Evolutionary conservation across 2,888 invertebrate species (phyloP).

Genomic region (Nemurella pictetii): DNA sequence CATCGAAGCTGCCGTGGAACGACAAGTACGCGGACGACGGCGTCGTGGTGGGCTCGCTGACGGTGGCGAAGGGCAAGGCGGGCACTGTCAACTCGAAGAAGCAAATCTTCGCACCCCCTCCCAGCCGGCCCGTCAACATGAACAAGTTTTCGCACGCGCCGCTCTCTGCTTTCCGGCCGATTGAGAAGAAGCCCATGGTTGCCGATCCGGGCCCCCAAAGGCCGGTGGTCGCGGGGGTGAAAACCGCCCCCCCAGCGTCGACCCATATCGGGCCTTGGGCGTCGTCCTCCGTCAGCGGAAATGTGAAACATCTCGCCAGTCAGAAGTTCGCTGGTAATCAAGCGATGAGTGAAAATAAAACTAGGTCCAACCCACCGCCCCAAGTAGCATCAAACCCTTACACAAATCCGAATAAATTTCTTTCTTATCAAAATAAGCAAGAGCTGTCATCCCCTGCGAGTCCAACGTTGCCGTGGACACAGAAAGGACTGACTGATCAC

Average conservation of each 20-base stretch:
- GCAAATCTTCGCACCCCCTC: slow-evolving; percentile 41
- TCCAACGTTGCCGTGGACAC: slow-evolving; percentile 42
- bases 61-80: slow-evolving; percentile 46
- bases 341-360: slow-evolving; percentile 10
- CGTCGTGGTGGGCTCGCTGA: slow-evolving; percentile 53
- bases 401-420: background rate
- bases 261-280: slow-evolving; percentile 40
- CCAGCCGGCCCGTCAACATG: slow-evolving; percentile 51
- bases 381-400: background rate
- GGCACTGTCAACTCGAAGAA: slow-evolving; percentile 38
- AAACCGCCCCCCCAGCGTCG: background rate
- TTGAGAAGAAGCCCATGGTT: slow-evolving; percentile 39
- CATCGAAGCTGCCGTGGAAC: slow-evolving; percentile 45
- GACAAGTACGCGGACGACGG: slow-evolving; percentile 46
- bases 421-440: slow-evolving; percentile 29
- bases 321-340: slow-evolving; percentile 44
- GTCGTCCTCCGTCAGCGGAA: slow-evolving; percentile 42
- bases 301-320: slow-evolving; percentile 51
- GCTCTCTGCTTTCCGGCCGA: slow-evolving; percentile 73
- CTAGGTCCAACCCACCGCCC: slow-evolving; percentile 33
- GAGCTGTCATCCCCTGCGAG: slow-evolving; percentile 39
- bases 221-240: no score
- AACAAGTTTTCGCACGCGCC: slow-evolving; percentile 79
- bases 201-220: background rate
- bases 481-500: slow-evolving; percentile 33